Percentiles rank a stretch among this genome's conserved stretches.
Conservation (phyloP, 2,888 invertebrate species). For the Lasioglossum leucozonium region DNA sequence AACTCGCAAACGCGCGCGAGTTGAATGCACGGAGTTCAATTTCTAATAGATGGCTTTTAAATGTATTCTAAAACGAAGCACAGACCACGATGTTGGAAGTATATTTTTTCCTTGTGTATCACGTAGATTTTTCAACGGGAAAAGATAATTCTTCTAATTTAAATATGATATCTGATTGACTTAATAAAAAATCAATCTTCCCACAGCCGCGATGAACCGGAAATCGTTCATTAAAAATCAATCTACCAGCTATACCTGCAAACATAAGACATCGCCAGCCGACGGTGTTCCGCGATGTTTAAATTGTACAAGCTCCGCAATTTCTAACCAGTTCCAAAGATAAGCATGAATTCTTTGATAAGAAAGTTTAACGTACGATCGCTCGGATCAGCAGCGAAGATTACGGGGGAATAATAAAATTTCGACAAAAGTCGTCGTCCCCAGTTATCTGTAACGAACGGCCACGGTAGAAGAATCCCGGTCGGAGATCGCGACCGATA, state of each 20-base stretch:
- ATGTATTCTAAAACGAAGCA: no score
- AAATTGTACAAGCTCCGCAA: neutral
- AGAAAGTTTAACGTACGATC: neutral
- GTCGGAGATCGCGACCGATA: constrained; percentile 45
- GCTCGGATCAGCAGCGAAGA: neutral
- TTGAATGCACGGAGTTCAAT: no score
- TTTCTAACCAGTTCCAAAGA: neutral
- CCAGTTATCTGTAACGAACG: constrained; percentile 43
- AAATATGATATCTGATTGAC: no score
- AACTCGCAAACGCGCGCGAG: no score
- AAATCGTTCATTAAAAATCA: neutral
- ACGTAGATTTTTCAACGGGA: no score
- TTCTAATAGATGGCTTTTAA: no score
- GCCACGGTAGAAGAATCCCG: neutral
- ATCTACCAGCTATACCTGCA: neutral
- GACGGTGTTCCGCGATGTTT: neutral
- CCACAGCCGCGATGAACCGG: no score
- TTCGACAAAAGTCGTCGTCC: neutral
- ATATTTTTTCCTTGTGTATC: no score
- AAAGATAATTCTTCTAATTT: no score
- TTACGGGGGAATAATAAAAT: neutral
- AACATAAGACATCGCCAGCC: neutral
- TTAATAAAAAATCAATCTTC: no score
- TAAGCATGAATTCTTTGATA: neutral
- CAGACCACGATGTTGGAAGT: no score